phyloP scores from a whole-genome alignment of 92 coral and sea anemone species.

The Parazoanthus atlanticus region DNA sequence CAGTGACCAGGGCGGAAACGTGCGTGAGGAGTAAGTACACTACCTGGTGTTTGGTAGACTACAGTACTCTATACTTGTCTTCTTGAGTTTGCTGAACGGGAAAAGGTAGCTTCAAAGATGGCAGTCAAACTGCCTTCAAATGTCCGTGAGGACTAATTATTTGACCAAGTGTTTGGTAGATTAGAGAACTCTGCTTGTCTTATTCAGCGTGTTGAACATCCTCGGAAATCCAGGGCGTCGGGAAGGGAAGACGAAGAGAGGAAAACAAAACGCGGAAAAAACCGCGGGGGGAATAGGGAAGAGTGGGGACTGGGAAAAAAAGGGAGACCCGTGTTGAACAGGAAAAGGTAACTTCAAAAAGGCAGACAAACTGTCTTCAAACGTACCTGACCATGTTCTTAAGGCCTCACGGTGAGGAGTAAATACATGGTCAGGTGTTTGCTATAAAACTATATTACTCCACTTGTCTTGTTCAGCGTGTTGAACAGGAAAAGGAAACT shows the following conservation, averaged over 20 bases:
- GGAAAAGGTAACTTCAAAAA: background rate
- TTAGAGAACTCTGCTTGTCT: background rate
- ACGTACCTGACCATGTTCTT: too few relatives aligned
- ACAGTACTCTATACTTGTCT: background rate
- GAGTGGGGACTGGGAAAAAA: too few relatives aligned
- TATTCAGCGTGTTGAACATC: background rate
- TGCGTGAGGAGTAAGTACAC: constrained; percentile 33
- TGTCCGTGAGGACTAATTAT: background rate
- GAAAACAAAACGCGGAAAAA: too few relatives aligned
- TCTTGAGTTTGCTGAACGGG: background rate
- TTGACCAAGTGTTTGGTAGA: background rate
- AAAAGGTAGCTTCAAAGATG: background rate
- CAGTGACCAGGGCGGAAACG: constrained; percentile 23
- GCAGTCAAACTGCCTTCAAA: background rate
- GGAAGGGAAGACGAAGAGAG: too few relatives aligned
- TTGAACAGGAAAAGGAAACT: background rate
- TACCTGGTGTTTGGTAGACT: background rate
- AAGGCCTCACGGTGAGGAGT: background rate
- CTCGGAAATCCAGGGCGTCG: too few relatives aligned
- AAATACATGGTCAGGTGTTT: background rate
- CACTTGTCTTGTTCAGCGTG: background rate
- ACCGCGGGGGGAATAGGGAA: too few relatives aligned
- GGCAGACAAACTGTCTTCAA: background rate
- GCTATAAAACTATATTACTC: background rate
- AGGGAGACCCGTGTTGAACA: background rate